phyloP scores from a whole-genome alignment of 2,797 vertebrate species.

The Phoeniculus purpureus region DNA sequence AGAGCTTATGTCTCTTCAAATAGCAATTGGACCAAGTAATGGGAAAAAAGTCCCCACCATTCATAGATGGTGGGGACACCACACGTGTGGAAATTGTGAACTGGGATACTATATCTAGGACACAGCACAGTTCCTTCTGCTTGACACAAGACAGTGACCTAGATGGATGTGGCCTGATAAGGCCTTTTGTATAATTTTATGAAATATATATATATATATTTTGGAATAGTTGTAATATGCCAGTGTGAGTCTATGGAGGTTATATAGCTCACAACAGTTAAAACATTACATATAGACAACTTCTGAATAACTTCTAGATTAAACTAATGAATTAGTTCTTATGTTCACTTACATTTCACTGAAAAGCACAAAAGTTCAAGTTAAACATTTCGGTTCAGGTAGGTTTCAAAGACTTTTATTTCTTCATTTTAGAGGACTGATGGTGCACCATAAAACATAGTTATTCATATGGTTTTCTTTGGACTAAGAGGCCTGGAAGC shows the following conservation, averaged over 20 bases:
- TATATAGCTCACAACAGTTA: neutral
- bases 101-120: neutral
- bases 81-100: accelerated
- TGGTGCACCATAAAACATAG: neutral
- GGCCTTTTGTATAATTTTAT: neutral
- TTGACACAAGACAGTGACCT: neutral
- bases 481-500: neutral
- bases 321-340: neutral
- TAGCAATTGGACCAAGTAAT: neutral
- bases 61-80: neutral
- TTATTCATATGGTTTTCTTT: neutral
- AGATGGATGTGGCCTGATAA: neutral
- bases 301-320: neutral
- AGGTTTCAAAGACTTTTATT: neutral
- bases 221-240: neutral
- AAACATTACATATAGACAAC: neutral
- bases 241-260: neutral
- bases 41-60: neutral
- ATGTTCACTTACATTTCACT: neutral
- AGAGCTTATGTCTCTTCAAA: neutral
- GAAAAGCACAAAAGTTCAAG: neutral
- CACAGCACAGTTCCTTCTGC: neutral
- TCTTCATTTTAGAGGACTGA: neutral
- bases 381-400: neutral
- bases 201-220: accelerated